Evolutionary conservation across 2,888 invertebrate species (phyloP), one percentile per base, ranked within the genome.

Genomic region (Metalampra italica): DNA sequence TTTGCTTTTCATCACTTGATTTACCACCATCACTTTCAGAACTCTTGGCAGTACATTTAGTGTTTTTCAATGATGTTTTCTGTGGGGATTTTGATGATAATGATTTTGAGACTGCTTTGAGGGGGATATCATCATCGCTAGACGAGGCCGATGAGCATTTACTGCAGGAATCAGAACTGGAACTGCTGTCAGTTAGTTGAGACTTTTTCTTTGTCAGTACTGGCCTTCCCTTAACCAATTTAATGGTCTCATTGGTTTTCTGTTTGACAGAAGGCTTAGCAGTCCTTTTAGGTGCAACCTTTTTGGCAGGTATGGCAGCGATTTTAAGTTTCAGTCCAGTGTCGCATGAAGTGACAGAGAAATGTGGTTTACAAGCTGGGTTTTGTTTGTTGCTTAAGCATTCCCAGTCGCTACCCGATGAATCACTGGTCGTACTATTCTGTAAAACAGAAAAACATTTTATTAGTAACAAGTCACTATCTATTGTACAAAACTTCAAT

Each of bases 341-440:
- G 40, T 92, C 92, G 71, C 91, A 90, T 51, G 90, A 91, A 39
- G 92, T 92, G 30, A 92, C 92, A 9, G 92, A 92, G 72, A 92
- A 92, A 64, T 92, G 92, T 44, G 88, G 78, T 59, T 89, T 89
- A 42, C 68, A 71, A 37, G 74, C 66, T 36, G 75, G 66, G 50
- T 68, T 68, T 55, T 80, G 80, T 57, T 85, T 86, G 29, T 71
- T 63, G 45, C 77, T 71, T 1, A 79, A 70, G 55, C 86, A 85
- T 66, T 88, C 82, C 86, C 87, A 88, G 47, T 87, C 86, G 71
- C 86, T 87, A 34, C 74, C 84, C 36, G 88, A 81, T 44, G 86
- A 76, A 48, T 75, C 81, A 74, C 82, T 83, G 45, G 74, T 74
- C 57, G 78, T 82, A 56, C 77, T 82, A 53, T 85, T 85, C 88